These are phyloP conservation scores for Spheniscus mendiculus DNA, from an alignment of 2,113 vertebrate genomes.

Conservation along the genomic window DNA sequence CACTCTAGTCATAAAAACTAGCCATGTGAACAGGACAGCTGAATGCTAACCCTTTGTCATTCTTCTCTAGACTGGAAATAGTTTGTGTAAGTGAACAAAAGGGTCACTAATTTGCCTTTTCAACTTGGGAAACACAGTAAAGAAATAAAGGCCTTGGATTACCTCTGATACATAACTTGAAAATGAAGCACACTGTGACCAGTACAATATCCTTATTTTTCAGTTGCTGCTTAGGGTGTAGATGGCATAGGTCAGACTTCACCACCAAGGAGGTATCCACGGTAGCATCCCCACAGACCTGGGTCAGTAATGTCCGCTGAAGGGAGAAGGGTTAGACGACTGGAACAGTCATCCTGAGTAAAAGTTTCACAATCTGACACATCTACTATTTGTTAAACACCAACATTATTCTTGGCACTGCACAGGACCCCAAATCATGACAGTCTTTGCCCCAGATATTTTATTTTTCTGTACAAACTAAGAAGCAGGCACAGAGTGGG, in stretches of 20 bases:
- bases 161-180: not conserved
- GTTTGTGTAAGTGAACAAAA: constrained; percentile 68
- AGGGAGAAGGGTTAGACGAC: not conserved
- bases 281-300: not conserved
- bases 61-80: constrained; percentile 66
- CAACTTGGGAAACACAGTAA: constrained; percentile 19
- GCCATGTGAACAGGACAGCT: constrained; percentile 49
- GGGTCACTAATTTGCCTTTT: constrained; percentile 59
- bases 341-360: not conserved
- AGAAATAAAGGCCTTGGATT: not conserved
- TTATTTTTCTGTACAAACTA: not conserved
- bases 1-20: constrained; percentile 26
- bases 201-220: not conserved
- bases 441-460: constrained; percentile 1
- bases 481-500: not conserved
- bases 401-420: not conserved
- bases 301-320: not conserved
- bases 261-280: not conserved
- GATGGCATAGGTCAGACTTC: not conserved
- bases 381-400: not conserved
- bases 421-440: not conserved
- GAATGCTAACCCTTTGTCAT: constrained; percentile 51
- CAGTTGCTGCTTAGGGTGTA: not conserved
- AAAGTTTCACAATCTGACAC: not conserved
- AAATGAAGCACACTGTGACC: not conserved